Percentiles rank a stretch among this genome's conserved stretches.
Evolutionary conservation across 2,113 vertebrate genomes (phyloP).

Genomic region (Malurus elegans): DNA sequence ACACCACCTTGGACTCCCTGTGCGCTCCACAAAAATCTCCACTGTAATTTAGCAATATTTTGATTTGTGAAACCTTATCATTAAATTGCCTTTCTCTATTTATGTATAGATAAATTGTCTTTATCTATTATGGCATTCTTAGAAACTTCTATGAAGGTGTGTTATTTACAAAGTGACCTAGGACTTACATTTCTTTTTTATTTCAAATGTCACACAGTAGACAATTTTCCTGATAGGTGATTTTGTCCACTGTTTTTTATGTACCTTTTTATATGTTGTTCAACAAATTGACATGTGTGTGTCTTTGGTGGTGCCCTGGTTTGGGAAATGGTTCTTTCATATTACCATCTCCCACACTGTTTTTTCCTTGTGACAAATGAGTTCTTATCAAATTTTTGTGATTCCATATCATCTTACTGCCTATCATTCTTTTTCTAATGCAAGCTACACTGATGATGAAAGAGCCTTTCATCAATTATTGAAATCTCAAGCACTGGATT

Average conservation of each 20-base stretch:
- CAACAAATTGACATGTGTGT: not conserved
- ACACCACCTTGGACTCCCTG: not conserved
- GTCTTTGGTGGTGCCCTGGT: not conserved
- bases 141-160: not conserved
- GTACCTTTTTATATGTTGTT: not conserved
- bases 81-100: not conserved
- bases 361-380: not conserved
- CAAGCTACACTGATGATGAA: not conserved
- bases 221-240: not conserved
- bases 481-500: not conserved
- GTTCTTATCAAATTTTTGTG: not conserved
- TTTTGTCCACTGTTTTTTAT: not conserved
- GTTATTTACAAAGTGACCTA: not conserved
- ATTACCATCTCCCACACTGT: not conserved
- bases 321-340: not conserved
- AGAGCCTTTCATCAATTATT: not conserved
- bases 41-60: not conserved
- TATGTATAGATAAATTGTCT: not conserved
- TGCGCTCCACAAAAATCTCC: not conserved
- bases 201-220: not conserved
- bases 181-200: not conserved
- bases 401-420: not conserved
- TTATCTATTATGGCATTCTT: not conserved
- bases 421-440: not conserved
- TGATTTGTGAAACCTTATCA: not conserved